Base-by-base conservation (phyloP, 2,888 invertebrate species). In the Cryptops parisi region DNA sequence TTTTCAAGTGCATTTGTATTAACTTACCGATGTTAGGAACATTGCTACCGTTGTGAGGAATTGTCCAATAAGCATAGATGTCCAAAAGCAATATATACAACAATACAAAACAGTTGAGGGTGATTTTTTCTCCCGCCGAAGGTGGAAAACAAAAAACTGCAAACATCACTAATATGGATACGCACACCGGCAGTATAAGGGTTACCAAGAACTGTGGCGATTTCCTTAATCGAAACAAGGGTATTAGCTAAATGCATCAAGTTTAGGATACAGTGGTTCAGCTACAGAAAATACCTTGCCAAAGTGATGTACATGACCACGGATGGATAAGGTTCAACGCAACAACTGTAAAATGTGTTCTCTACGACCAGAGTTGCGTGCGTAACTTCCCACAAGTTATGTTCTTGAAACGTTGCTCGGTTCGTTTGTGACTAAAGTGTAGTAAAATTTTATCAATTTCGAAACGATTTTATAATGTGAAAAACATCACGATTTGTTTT, bases 251-350 rank as follows among this genome's bases (percentile, higher is more conserved):
- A 33, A 9, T 33, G 6, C 6, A 15, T 15, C 15, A 9, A 9
- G 15, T 33, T 33, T 33, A 33, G 15, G 15, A 33, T 33, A 33
- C 15, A 33, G 15, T 15, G 15, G 15, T 33, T 15, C 6, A 33
- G 15, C 15, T 33, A 33, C 9, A 9, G 15, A 9, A 33, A 33
- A 33, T 33, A 47, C 47, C 47, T 22, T n/a, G 1, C 12, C 17
- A 47, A n/a, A 2, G 47, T 47, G 9, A 47, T 19, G 26, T 47
- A 17, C 3, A 47, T 25, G 47, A 15, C 22, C 12, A 47, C 25
- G 1, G 47, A n/a, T 24, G 23, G 47, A n/a, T 47, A 47, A 9
- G 47, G 47, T 15, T 47, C 47, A 12, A 15, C 17, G 26, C 47
- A 47, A 19, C 47, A 47, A 1, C 26, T n/a, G 25, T 47, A 47